phyloP scores from a whole-genome alignment of 2,113 vertebrate species.

The Myanophis thanlyinensis region DNA sequence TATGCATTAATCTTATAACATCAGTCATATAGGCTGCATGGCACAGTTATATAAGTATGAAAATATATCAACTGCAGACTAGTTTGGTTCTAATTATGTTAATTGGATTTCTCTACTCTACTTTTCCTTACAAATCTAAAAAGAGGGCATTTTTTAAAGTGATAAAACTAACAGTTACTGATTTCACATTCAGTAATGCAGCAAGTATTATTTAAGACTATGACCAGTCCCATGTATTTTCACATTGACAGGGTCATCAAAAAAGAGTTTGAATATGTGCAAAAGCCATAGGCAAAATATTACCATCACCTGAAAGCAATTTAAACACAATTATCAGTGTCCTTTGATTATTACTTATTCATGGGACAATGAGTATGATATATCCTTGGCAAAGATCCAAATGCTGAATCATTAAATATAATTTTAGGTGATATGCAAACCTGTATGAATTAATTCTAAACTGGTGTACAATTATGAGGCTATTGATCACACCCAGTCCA shows the following conservation, averaged over 20 bases:
- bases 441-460: neutral
- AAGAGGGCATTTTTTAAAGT: neutral
- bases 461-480: neutral
- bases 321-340: neutral
- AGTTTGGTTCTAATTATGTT: neutral
- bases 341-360: neutral
- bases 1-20: slow-evolving; percentile 45
- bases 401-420: neutral
- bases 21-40: slow-evolving; percentile 17
- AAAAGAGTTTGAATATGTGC: neutral
- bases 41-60: slow-evolving; percentile 26
- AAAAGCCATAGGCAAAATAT: neutral
- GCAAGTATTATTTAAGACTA: neutral
- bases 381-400: neutral
- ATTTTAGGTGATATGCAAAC: neutral
- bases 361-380: neutral
- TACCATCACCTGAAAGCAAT: neutral
- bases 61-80: slow-evolving; percentile 17
- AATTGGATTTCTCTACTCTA: neutral
- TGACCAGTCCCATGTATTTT: neutral
- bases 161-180: neutral
- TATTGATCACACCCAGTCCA: neutral
- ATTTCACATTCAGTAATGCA: neutral
- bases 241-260: neutral
- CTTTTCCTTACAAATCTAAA: neutral